Conservation (phyloP, 2,797 vertebrate species). For the Geotrypetes seraphini region DNA sequence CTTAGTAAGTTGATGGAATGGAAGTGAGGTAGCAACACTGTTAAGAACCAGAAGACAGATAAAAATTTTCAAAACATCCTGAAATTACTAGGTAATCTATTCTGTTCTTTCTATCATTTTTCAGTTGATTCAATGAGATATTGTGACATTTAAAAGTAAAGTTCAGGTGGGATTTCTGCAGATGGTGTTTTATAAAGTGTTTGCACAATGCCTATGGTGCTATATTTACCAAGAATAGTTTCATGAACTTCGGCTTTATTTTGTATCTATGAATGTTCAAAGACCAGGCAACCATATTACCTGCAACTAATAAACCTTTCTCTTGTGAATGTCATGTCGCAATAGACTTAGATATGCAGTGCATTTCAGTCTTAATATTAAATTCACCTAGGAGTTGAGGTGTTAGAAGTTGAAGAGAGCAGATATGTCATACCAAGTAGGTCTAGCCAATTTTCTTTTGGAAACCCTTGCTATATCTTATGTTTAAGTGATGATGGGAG, state of each 20-base stretch:
- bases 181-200: conserved; percentile 18
- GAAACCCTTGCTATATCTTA: conserved; percentile 23
- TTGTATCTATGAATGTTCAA: conserved; percentile 35
- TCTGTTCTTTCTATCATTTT: conserved; percentile 39
- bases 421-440: conserved; percentile 13
- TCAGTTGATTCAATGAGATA: conserved; percentile 41
- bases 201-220: conserved; percentile 20
- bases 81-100: conserved; percentile 24
- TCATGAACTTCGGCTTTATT: conserved; percentile 26
- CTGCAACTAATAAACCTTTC: conserved; percentile 37
- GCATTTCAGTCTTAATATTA: conserved; percentile 40
- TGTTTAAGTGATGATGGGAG: conserved; percentile 8
- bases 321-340: conserved; percentile 40
- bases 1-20: too few species aligned
- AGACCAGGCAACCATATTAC: conserved; percentile 21
- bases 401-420: conserved; percentile 22
- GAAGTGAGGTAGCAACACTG: too few species aligned
- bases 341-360: conserved; percentile 25
- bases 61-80: conserved; percentile 25
- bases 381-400: conserved; percentile 28
- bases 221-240: conserved; percentile 29
- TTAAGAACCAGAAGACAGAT: conserved; percentile 28
- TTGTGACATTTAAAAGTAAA: conserved; percentile 35
- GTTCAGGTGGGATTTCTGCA: conserved; percentile 26
- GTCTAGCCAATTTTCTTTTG: conserved; percentile 14